A percentile compares a stretch with the other conserved stretches of the same genome.
Evolutionary conservation across 2,797 vertebrate genomes (phyloP).

Genomic region (Acrossocheilus wenchowensis): DNA sequence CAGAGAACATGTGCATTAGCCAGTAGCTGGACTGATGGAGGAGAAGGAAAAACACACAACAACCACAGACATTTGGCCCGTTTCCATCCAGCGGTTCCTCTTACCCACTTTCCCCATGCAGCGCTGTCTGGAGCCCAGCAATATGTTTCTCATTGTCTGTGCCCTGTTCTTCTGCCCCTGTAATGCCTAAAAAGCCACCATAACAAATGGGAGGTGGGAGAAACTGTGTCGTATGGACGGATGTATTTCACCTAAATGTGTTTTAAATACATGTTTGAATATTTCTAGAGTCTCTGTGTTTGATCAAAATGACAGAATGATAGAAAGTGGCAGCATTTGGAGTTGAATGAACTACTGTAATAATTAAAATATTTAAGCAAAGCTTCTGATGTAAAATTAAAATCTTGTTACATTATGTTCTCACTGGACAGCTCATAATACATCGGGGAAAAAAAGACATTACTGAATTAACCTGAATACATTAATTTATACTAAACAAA

Average conservation of each 20-base stretch:
- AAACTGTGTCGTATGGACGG: not conserved
- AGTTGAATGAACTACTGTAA: not conserved
- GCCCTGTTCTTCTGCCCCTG: not conserved
- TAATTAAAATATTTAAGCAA: not conserved
- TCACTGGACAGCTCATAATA: no score
- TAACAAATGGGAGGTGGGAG: not conserved
- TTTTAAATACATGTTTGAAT: not conserved
- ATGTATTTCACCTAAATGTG: not conserved
- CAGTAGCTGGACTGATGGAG: constrained; percentile 3
- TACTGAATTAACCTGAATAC: not conserved
- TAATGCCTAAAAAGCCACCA: not conserved
- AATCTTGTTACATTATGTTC: not conserved
- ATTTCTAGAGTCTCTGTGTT: no score
- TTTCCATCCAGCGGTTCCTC: not conserved
- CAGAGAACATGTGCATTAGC: not conserved
- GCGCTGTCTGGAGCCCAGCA: not conserved
- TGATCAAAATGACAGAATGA: not conserved
- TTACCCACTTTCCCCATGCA: not conserved
- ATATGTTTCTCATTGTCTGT: constrained; percentile 12
- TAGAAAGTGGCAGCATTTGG: not conserved
- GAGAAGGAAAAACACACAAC: constrained; percentile 23
- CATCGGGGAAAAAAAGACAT: not conserved
- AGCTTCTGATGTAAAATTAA: not conserved
- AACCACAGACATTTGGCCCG: constrained; percentile 3
- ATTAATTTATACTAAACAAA: not conserved